Conservation (phyloP, 1,140 invertebrate species). For the Polypedilum vanderplanki region DNA sequence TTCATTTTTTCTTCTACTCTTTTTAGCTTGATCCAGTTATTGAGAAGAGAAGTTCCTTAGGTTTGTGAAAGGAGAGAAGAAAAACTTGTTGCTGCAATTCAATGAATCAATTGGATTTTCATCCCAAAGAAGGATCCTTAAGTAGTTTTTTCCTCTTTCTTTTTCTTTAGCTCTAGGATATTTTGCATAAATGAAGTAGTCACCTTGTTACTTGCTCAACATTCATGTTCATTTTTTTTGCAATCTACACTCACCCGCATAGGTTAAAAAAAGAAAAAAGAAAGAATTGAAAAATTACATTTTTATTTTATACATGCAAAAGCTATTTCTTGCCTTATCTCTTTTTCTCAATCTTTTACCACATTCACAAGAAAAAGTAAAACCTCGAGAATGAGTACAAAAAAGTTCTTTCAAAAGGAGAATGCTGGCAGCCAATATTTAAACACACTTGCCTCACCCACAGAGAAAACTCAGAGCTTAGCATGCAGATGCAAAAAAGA, state of each 20-base stretch:
- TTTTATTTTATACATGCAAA: constrained; percentile 14
- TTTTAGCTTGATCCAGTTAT: not conserved
- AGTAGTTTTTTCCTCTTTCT: constrained; percentile 10
- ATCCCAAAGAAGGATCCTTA: not conserved
- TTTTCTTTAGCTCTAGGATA: not conserved
- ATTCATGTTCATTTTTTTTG: not conserved
- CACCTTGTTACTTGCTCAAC: not conserved
- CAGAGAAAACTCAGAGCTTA: not conserved
- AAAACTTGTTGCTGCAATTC: not conserved
- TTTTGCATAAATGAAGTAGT: constrained; percentile 13
- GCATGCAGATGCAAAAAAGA: not conserved
- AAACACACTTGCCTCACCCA: not conserved
- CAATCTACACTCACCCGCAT: not conserved
- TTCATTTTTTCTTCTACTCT: constrained; percentile 2
- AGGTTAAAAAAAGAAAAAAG: not conserved
- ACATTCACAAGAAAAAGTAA: not conserved
- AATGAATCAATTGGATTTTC: constrained; percentile 3
- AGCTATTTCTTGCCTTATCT: not conserved
- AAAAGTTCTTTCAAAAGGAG: not conserved
- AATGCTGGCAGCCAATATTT: too few species aligned
- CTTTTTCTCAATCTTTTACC: not conserved
- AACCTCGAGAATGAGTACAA: not conserved
- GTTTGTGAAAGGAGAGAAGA: too few species aligned
- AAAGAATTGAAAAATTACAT: not conserved
- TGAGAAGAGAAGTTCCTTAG: not conserved